phyloP scores from a whole-genome alignment of 2,888 invertebrate genomes.

The Prionchulus punctatus region DNA sequence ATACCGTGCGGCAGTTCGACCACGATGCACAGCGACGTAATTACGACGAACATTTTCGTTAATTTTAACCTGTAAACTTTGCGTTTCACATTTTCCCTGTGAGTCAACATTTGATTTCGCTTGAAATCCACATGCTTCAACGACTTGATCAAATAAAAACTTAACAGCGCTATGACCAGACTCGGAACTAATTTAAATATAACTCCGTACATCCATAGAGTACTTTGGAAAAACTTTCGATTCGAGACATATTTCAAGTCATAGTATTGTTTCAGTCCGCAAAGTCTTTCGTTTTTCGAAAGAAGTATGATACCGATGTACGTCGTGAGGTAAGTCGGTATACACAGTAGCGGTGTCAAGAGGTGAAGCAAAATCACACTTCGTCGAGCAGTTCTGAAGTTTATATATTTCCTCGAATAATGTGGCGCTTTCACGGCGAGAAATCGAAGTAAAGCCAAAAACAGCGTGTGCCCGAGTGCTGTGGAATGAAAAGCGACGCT shows the following conservation, averaged over 20 bases:
- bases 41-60: slow-evolving; percentile 20
- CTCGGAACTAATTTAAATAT: slow-evolving; percentile 22
- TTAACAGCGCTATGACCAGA: slow-evolving; percentile 15
- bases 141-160: slow-evolving; percentile 14
- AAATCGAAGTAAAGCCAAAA: slow-evolving; percentile 16
- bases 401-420: not conserved
- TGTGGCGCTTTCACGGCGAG: not conserved
- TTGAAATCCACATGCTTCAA: slow-evolving; percentile 18
- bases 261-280: slow-evolving; percentile 13
- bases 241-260: slow-evolving; percentile 17
- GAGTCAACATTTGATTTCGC: not conserved
- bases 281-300: not conserved
- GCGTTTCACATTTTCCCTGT: no score
- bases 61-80: no score
- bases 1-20: slow-evolving; percentile 23
- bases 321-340: slow-evolving; percentile 19
- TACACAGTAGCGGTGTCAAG: slow-evolving; percentile 19
- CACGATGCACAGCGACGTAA: slow-evolving; percentile 19
- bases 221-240: slow-evolving; percentile 16
- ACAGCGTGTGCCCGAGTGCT: slow-evolving; percentile 21
- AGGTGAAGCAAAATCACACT: not conserved
- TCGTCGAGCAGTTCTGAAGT: not conserved
- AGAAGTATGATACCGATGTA: not conserved
- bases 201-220: slow-evolving; percentile 23
- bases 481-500: slow-evolving; percentile 13